Evolutionary conservation across 2,797 vertebrate genomes (phyloP).

Genomic region (Tamandua tetradactyla): DNA sequence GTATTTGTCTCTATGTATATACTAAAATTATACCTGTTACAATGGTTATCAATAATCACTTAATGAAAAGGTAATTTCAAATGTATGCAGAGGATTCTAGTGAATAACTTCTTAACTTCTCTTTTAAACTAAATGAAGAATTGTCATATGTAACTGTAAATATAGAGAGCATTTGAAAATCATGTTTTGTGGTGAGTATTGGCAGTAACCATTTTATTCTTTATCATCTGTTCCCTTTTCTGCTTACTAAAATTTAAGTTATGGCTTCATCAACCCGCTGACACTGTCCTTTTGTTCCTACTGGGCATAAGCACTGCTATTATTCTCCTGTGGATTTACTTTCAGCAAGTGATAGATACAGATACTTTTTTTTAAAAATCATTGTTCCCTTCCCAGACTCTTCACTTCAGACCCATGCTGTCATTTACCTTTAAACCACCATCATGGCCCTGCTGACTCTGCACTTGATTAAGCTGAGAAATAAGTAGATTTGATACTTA

Average conservation of each 20-base stretch:
- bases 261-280: neutral
- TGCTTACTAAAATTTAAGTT: slow-evolving; percentile 56
- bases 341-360: slow-evolving; percentile 55
- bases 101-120: neutral
- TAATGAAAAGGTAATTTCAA: neutral
- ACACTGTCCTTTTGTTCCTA: slow-evolving; percentile 37
- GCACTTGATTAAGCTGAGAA: slow-evolving; percentile 71
- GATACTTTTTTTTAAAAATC: slow-evolving; percentile 44
- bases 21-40: neutral
- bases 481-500: slow-evolving; percentile 77
- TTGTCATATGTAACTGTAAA: neutral
- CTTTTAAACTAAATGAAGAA: neutral
- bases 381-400: slow-evolving; percentile 21
- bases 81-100: neutral
- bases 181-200: neutral
- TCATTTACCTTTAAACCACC: slow-evolving; percentile 70
- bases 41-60: neutral
- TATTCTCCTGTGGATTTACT: slow-evolving; percentile 52
- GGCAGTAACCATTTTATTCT: slow-evolving; percentile 43
- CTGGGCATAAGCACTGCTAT: slow-evolving; percentile 14
- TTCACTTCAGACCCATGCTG: slow-evolving; percentile 48
- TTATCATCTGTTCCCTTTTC: slow-evolving; percentile 19
- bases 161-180: neutral
- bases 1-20: neutral
- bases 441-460: slow-evolving; percentile 71